phyloP scores from a whole-genome alignment of 2,888 invertebrate species.

The Lepidocyrtinus sp. region DNA sequence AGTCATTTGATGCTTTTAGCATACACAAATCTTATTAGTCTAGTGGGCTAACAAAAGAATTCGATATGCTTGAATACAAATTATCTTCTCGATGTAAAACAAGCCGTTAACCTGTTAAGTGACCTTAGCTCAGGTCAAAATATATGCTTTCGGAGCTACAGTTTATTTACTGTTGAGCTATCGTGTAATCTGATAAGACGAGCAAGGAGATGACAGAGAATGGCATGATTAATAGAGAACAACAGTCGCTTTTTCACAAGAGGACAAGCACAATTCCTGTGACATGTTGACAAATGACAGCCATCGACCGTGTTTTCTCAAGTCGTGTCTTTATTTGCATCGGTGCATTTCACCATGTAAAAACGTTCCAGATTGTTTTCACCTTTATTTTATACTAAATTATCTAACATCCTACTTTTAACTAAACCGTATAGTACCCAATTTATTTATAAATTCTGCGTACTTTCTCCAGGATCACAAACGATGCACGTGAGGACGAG shows the following conservation, averaged over 20 bases:
- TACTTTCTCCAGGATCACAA: slow-evolving; percentile 84
- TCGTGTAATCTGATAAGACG: slow-evolving; percentile 7
- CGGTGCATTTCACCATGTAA: neutral
- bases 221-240: neutral
- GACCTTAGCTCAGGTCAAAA: neutral
- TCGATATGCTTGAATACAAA: no score
- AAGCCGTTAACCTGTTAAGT: no score
- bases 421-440: neutral
- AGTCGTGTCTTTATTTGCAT: neutral
- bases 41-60: no score
- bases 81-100: no score
- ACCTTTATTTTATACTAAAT: neutral
- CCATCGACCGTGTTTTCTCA: neutral
- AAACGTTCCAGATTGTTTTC: neutral
- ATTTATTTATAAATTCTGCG: neutral
- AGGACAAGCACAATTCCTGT: neutral
- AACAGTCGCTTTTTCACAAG: neutral
- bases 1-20: no score
- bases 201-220: neutral
- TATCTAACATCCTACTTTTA: neutral
- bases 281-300: slow-evolving; percentile 17
- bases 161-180: neutral
- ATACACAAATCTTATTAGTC: no score
- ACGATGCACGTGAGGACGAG: slow-evolving; percentile 98
- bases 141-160: neutral